Base-by-base conservation (phyloP, 2,888 invertebrate genomes). In the Cosmopolites sordidus region DNA sequence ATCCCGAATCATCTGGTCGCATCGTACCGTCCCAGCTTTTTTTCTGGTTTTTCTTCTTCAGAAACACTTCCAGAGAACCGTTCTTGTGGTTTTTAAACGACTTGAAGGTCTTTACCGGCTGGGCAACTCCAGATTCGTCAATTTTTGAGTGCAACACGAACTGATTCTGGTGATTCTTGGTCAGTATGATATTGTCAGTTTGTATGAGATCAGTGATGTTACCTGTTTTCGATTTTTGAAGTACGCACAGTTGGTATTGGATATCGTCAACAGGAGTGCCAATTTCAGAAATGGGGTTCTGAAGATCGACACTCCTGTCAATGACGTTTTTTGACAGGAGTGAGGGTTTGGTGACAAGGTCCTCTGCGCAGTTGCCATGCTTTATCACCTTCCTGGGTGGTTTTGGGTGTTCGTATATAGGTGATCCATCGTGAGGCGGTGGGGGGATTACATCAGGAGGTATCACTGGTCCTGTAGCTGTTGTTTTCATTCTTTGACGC, bases 1-100 rank as follows among this genome's bases (percentile, higher is more conserved):
- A 92, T 0, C 91, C 92, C 1, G 90, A 89, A 70, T 92, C 92
- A 68, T 87, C 81, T 1, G 66, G 67, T 57, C 64, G 67, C 12
- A 60, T 44, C 2, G 55, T 58, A 16, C 54, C 62, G 14, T 59
- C 54, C 67, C 66, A 65, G 6, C 56, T 48, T 43, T 46, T 51
- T 37, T 51, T 60, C 70, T 66, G 51, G 42, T 73, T 75, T 50
- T 40, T 54, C 11, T 48, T 41, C 16, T 43, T 48, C 8, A 48
- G 6, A 12, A 33, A 54, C 12, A 56, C 44, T 15, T 51, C 48
- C n/a, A 47, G 37, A 1, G 48, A 49, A 16, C 46, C 43, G 12
- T 44, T 29, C 39, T 46, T 49, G 5, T 14, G 27, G 14, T 37
- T 46, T 12, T 33, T 40, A 2, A 44, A 12, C 12, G 46, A 37